Evolutionary conservation across 2,113 vertebrate genomes (phyloP).

Genomic region (Phrynosoma blainvillii): DNA sequence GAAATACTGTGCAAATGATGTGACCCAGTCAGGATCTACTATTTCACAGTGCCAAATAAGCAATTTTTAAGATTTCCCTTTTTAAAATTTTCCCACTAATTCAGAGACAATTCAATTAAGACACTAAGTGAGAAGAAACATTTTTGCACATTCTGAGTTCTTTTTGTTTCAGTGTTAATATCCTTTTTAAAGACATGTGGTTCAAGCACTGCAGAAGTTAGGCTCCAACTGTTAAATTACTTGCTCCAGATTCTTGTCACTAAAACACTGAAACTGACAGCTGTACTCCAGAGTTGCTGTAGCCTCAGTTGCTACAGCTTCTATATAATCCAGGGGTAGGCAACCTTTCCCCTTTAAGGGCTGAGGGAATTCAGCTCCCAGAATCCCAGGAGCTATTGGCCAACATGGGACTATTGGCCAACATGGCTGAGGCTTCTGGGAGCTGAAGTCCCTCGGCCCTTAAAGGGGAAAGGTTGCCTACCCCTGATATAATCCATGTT

Average conservation of each 20-base stretch:
- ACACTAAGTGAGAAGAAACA: neutral
- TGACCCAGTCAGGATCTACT: neutral
- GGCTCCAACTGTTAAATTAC: neutral
- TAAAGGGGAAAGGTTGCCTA: too few relatives aligned
- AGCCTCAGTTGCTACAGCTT: neutral
- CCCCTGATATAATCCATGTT: neutral
- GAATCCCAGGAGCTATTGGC: too few relatives aligned
- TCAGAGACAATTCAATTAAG: neutral
- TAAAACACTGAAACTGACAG: constrained; percentile 1
- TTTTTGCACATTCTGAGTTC: neutral
- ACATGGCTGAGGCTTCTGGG: too few relatives aligned
- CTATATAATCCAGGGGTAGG: neutral
- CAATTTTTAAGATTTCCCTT: neutral
- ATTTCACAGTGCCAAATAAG: neutral
- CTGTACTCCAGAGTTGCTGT: neutral
- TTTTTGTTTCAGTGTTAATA: neutral
- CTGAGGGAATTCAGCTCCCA: too few relatives aligned
- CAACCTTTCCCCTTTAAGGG: too few relatives aligned
- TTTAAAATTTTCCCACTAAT: neutral
- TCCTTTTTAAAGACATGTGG: neutral
- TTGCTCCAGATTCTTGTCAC: neutral
- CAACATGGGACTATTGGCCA: too few relatives aligned
- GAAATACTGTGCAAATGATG: neutral
- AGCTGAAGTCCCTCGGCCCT: too few relatives aligned
- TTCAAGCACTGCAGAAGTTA: neutral